Percentiles rank a stretch among this genome's conserved stretches.
Evolutionary conservation across 2,797 vertebrate genomes (phyloP).

Genomic region (Delichon dasypus): DNA sequence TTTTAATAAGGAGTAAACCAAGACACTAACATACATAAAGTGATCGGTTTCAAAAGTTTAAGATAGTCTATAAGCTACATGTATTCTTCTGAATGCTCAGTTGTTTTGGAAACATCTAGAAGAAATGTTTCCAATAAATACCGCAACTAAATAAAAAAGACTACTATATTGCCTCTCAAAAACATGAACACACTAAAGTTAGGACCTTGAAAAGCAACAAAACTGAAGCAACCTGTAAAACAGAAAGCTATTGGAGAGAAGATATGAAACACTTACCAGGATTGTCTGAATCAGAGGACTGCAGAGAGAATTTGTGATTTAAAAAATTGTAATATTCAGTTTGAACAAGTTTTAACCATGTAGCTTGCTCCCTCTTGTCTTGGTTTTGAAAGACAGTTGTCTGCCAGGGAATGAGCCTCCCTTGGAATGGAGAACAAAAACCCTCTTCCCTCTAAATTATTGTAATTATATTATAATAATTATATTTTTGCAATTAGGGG

Average conservation of each 20-base stretch:
- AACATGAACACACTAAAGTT: not conserved
- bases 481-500: no score
- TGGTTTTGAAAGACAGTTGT: no score
- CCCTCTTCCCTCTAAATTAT: no score
- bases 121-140: not conserved
- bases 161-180: not conserved
- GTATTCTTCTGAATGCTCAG: not conserved
- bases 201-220: not conserved
- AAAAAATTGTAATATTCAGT: not conserved
- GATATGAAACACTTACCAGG: not conserved
- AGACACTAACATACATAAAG: not conserved
- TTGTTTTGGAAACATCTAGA: not conserved
- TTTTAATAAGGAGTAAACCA: not conserved
- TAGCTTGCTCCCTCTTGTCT: not conserved
- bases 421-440: no score
- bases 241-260: not conserved
- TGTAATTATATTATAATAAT: no score
- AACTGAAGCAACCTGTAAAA: not conserved
- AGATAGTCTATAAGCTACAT: not conserved
- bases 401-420: no score
- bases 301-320: not conserved
- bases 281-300: not conserved
- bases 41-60: not conserved
- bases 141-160: not conserved
- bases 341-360: not conserved